These are phyloP conservation scores for Eurois occulta DNA, from an alignment of 2,888 invertebrate genomes.

Conservation along the genomic window DNA sequence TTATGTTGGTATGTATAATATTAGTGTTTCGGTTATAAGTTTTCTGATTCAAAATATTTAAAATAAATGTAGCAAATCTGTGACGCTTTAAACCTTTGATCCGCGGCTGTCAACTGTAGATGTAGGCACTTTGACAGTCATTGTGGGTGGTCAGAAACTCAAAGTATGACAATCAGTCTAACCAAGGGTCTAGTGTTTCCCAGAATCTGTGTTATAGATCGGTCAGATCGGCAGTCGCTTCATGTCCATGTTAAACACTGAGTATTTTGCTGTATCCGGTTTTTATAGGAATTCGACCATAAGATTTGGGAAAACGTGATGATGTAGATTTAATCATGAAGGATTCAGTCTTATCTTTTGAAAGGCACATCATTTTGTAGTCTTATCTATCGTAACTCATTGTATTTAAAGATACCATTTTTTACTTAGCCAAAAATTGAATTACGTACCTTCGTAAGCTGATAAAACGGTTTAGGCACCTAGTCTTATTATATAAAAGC, in stretches of 20 bases:
- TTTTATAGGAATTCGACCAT: not conserved
- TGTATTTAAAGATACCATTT: not conserved
- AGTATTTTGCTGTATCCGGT: not conserved
- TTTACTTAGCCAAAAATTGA: not conserved
- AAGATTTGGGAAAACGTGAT: not conserved
- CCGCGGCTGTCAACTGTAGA: not conserved
- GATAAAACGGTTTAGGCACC: not conserved
- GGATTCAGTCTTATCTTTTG: not conserved
- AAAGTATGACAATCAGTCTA: not conserved
- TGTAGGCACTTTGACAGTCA: not conserved
- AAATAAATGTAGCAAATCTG: not conserved
- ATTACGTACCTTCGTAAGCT: not conserved
- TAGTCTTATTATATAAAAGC: not conserved
- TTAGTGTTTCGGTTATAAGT: not conserved
- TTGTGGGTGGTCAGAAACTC: not conserved
- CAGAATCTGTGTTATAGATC: not conserved
- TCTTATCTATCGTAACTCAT: not conserved
- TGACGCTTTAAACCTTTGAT: not conserved
- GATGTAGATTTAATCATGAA: not conserved
- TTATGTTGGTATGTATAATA: conserved; percentile 1
- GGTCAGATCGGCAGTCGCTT: not conserved
- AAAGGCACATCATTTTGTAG: not conserved
- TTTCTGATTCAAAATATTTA: not conserved
- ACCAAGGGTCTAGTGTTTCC: not conserved
- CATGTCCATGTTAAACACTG: not conserved